Base-by-base conservation (phyloP, 2,888 invertebrate species). In the Rhaphigaster nebulosa region DNA sequence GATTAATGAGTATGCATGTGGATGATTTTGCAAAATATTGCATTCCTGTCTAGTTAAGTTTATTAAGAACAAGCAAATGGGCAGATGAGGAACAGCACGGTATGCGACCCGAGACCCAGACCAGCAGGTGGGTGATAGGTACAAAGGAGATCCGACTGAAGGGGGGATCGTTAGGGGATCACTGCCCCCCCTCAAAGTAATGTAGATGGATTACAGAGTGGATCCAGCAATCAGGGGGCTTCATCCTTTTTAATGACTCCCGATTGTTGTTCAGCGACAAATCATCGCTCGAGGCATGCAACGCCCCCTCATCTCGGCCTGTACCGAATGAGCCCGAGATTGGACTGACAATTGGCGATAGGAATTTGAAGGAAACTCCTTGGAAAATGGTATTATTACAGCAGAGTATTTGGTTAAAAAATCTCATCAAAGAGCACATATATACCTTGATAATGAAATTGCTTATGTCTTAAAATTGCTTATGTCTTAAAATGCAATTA, bases 231-330 rank as follows among this genome's bases (percentile, higher is more conserved):
- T 84, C 84, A 84, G 45, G 45, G 45, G 84, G 45, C 84, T 84
- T 84, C 84, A 84, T 45, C 84, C 84, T 84, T 45, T 84, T 84
- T 84, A 84, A 84, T 84, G 84, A 45, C 45, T n/a, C n/a, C 80
- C 84, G 84, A 84, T 84, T 84, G 84, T 84, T 84, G 45, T 41
- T 45, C 13, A 45, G 45, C 84, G 84, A 84, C 84, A 84, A 84
- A 84, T 84, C 45, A 84, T 84, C 84, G 45, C 84, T 45, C 84
- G n/a, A 41, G 84, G 34, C 1, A 76, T 45, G 84, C 26, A 50
- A 5, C 45, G 80, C 80, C 80, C 80, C 80, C 38, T 84, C 84
- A 84, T 45, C 70, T 38, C 3, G 29, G 3, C 6, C 20, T 34
- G 38, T 1, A 8, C 15, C 34, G 0, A 8, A 29, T 2, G 2